These are phyloP conservation scores for Hybognathus amarus DNA, from an alignment of 2,797 vertebrate genomes.

Conservation along the genomic window DNA sequence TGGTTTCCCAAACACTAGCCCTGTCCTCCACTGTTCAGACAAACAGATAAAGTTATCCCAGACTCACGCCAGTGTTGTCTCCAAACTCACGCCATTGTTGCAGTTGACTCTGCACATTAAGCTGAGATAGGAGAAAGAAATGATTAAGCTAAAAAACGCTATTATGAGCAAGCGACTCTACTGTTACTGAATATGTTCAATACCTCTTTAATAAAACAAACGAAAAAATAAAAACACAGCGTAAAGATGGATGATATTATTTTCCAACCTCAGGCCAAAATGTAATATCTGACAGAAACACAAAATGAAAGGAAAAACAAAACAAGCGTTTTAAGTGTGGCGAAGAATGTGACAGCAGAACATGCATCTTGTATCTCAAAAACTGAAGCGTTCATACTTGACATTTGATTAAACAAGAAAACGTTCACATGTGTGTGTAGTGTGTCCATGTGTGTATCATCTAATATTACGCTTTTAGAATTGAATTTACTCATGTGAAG, in stretches of 20 bases:
- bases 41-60: slow-evolving; percentile 20
- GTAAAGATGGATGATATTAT: slow-evolving; percentile 1
- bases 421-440: neutral
- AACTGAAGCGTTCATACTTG: slow-evolving; percentile 24
- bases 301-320: neutral
- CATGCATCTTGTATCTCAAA: slow-evolving; percentile 11
- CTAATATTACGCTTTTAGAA: slow-evolving; percentile 5
- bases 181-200: neutral
- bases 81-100: slow-evolving; percentile 11
- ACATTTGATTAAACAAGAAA: slow-evolving; percentile 37
- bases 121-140: slow-evolving; percentile 6
- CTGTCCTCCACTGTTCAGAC: neutral
- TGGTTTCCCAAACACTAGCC: neutral
- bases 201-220: neutral
- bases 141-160: neutral
- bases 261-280: neutral
- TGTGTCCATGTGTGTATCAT: neutral
- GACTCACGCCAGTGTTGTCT: slow-evolving; percentile 27
- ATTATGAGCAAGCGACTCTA: neutral
- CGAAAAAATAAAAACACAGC: neutral
- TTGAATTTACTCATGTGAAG: neutral
- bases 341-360: slow-evolving; percentile 1
- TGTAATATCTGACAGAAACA: neutral
- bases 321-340: neutral
- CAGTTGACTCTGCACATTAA: slow-evolving; percentile 8